phyloP scores from a whole-genome alignment of 1,140 invertebrate genomes.

The Melanaphis sacchari region DNA sequence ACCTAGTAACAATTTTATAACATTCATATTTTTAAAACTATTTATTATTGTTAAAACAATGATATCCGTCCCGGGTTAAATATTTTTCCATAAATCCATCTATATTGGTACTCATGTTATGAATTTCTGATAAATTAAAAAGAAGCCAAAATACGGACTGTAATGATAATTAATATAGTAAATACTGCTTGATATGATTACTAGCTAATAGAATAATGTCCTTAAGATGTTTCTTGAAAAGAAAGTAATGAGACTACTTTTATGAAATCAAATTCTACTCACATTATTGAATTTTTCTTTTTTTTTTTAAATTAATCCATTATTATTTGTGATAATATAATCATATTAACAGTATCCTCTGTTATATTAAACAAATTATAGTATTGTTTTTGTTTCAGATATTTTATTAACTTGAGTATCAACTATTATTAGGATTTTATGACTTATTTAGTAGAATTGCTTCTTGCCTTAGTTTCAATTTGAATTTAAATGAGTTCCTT shows the following conservation, averaged over 20 bases:
- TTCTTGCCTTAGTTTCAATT: conserved; percentile 50
- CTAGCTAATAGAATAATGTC: not conserved
- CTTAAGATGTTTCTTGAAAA: not conserved
- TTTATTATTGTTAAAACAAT: conserved; percentile 47
- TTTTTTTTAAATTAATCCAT: not conserved
- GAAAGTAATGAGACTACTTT: not conserved
- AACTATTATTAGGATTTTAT: conserved; percentile 42
- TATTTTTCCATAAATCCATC: conserved; percentile 35
- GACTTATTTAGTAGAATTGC: conserved; percentile 36
- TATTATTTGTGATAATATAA: not conserved
- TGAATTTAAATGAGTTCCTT: conserved; percentile 46
- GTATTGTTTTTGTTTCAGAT: conserved; percentile 15
- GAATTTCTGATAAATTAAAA: not conserved
- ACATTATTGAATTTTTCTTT: not conserved
- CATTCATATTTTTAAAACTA: conserved; percentile 19
- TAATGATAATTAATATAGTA: not conserved
- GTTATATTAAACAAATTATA: not conserved
- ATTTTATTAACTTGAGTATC: conserved; percentile 38
- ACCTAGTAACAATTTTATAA: conserved; percentile 48
- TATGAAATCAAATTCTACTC: not conserved
- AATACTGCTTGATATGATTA: conserved; percentile 8
- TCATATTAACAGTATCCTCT: not conserved
- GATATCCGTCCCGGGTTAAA: conserved; percentile 14
- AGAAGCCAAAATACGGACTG: not conserved
- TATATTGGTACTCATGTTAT: conserved; percentile 42